Evolutionary conservation across 2,113 vertebrate genomes (phyloP).

Genomic region (Anas platyrhynchos): DNA sequence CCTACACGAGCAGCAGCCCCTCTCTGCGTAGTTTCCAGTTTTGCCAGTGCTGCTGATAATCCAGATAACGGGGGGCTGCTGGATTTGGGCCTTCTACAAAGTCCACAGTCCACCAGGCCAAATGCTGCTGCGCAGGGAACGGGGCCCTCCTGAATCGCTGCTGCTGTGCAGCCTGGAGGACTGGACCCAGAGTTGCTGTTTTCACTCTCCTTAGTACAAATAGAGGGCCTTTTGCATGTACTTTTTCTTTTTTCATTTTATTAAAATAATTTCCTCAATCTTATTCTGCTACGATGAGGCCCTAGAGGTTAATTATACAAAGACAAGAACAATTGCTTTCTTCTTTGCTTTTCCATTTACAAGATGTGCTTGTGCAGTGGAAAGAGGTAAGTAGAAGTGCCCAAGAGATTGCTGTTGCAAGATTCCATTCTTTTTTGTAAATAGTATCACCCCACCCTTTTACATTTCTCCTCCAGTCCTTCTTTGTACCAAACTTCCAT

Average conservation of each 20-base stretch:
- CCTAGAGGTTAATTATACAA: neutral
- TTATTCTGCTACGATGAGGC: neutral
- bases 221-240: neutral
- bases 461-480: neutral
- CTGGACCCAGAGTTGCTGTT: neutral
- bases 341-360: neutral
- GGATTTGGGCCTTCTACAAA: too few species aligned
- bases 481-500: neutral
- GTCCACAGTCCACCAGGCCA: neutral
- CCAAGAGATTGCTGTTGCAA: neutral
- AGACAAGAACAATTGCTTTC: neutral
- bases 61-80: too few species aligned
- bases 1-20: neutral
- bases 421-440: neutral
- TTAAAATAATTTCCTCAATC: neutral
- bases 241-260: neutral
- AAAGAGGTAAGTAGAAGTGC: neutral
- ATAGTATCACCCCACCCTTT: neutral
- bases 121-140: rapidly evolving
- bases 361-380: neutral
- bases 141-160: neutral
- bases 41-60: neutral
- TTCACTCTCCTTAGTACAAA: neutral
- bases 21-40: neutral
- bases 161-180: neutral